A percentile compares a stretch with the other conserved stretches of the same genome.
Evolutionary conservation across 1,140 invertebrate species (phyloP).

Genomic region (silkworm (Bombyx mori)): ASM3026992v2 NC_085111.1:13410001-13410500

Average conservation of each 20-base stretch:
- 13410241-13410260: too few species aligned
- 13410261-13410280: constrained; percentile 45
- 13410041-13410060: constrained; percentile 17
- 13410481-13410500: constrained; percentile 67
- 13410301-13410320: constrained; percentile 56
- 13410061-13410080: constrained; percentile 24
- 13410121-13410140: constrained; percentile 6
- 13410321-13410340: constrained; percentile 57
- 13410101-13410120: constrained; percentile 11
- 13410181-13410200: constrained; percentile 16
- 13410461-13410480: constrained; percentile 36
- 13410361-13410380: constrained; percentile 22
- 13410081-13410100: constrained; percentile 16
- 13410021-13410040: constrained; percentile 29
- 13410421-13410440: constrained; percentile 44
- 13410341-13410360: constrained; percentile 60
- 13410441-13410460: constrained; percentile 49
- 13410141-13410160: constrained; percentile 12
- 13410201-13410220: constrained; percentile 10
- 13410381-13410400: constrained; percentile 44
- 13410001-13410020: constrained; percentile 15
- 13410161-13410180: constrained; percentile 12
- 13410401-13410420: constrained; percentile 65
- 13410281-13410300: constrained; percentile 61
- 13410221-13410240: background rate